Percentiles rank a stretch among this genome's conserved stretches.
These are phyloP conservation scores for Dryas iulia DNA, from an alignment of 1,140 invertebrate genomes.

Conservation along the genomic window DNA sequence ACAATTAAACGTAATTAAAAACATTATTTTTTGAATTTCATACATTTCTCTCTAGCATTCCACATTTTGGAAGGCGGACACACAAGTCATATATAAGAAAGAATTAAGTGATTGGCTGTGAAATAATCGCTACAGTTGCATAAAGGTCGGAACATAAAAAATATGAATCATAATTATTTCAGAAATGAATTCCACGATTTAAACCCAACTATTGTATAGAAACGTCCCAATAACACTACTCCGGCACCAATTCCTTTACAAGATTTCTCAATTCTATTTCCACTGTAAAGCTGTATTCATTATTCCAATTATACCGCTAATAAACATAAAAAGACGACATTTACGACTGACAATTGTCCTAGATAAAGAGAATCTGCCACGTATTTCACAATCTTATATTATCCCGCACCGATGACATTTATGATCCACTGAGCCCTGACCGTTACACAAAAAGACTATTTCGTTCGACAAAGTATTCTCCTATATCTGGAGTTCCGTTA, in stretches of 20 bases:
- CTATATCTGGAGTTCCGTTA: slow-evolving; percentile 22
- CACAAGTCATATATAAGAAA: too few relatives aligned
- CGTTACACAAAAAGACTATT: slow-evolving; percentile 32
- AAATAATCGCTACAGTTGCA: too few relatives aligned
- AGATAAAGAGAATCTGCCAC: slow-evolving; percentile 25
- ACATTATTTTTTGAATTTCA: too few relatives aligned
- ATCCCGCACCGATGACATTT: slow-evolving; percentile 44
- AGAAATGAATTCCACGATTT: too few relatives aligned
- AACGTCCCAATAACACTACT: background rate
- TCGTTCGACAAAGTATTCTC: slow-evolving; percentile 23
- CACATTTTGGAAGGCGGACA: too few relatives aligned
- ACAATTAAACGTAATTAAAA: too few relatives aligned
- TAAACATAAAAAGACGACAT: slow-evolving; percentile 14
- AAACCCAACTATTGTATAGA: too few relatives aligned
- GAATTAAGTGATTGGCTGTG: too few relatives aligned
- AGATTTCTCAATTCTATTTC: background rate
- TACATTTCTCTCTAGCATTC: too few relatives aligned
- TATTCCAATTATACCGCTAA: slow-evolving; percentile 1
- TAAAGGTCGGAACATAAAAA: too few relatives aligned
- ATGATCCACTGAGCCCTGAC: slow-evolving; percentile 32
- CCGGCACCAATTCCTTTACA: background rate
- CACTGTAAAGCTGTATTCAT: background rate
- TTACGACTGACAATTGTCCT: slow-evolving; percentile 26
- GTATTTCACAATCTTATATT: slow-evolving; percentile 33
- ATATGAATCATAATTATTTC: too few relatives aligned